phyloP scores from a whole-genome alignment of 2,113 vertebrate genomes.

The Alosa alosa region DNA sequence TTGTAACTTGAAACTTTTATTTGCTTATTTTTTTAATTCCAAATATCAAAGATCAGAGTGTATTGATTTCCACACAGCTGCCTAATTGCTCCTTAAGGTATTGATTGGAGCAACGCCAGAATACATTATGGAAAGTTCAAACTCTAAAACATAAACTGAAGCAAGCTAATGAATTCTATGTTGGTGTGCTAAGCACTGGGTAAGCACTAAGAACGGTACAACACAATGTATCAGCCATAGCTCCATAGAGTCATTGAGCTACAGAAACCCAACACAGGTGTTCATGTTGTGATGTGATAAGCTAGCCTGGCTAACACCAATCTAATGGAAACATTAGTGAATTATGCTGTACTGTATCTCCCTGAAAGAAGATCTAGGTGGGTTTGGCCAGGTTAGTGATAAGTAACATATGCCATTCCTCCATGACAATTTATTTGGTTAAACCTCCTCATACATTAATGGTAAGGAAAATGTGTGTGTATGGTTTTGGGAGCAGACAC shows the following conservation, averaged over 20 bases:
- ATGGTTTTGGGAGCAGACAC: no score
- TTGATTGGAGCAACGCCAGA: background rate
- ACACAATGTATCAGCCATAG: background rate
- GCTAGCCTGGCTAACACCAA: background rate
- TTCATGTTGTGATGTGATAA: background rate
- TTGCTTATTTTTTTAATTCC: background rate
- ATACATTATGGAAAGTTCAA: slow-evolving; percentile 13
- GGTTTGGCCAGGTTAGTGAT: no score
- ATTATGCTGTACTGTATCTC: no score
- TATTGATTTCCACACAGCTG: slow-evolving; percentile 3
- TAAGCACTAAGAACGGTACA: background rate
- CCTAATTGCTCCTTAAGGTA: slow-evolving; percentile 12
- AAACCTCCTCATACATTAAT: no score
- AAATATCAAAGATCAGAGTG: slow-evolving; percentile 6
- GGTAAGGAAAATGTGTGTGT: no score
- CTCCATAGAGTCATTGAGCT: background rate
- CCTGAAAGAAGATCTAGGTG: no score
- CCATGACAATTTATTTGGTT: no score
- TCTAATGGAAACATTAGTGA: no score
- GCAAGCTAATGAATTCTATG: background rate
- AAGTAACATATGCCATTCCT: no score
- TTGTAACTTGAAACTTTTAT: background rate
- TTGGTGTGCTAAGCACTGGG: slow-evolving; percentile 11
- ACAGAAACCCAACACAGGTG: background rate
- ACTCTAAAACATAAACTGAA: background rate